Percentiles rank a stretch among this genome's conserved stretches.
Conservation (phyloP, 2,797 vertebrate genomes). For the Staurois parvus region DNA sequence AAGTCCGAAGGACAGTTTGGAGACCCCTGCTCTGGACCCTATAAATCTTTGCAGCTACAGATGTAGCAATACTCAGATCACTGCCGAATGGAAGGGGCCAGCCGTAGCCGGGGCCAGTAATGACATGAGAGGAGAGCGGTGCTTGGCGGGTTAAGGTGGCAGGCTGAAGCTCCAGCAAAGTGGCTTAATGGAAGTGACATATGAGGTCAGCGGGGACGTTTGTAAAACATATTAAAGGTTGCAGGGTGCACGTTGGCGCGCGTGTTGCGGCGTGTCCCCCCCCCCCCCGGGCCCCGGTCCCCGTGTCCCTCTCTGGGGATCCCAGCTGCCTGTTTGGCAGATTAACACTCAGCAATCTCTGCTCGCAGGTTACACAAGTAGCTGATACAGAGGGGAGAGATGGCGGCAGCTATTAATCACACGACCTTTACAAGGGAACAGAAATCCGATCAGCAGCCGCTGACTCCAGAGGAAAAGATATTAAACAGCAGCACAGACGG, state of each 20-base stretch:
- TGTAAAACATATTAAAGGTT: constrained; percentile 40
- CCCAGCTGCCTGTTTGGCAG: constrained; percentile 52
- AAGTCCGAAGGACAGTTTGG: no score
- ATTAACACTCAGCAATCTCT: constrained; percentile 60
- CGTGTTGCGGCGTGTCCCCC: constrained; percentile 3
- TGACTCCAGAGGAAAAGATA: constrained; percentile 62
- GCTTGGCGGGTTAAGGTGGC: not conserved
- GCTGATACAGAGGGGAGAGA: constrained; percentile 46
- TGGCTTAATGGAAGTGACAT: constrained; percentile 21
- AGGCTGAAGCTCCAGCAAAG: not conserved
- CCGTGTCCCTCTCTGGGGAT: constrained; percentile 36
- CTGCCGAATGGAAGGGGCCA: not conserved
- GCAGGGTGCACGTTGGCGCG: constrained; percentile 27
- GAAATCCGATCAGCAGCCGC: constrained; percentile 62
- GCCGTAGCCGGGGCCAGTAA: not conserved
- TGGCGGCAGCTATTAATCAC: constrained; percentile 61
- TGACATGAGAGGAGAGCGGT: not conserved
- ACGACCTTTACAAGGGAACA: constrained; percentile 63
- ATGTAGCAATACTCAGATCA: not conserved
- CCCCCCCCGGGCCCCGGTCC: not conserved
- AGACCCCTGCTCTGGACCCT: no score
- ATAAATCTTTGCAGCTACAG: not conserved
- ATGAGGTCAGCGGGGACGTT: constrained; percentile 27
- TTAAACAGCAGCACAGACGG: constrained; percentile 55
- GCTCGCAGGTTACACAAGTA: constrained; percentile 36